Evolutionary conservation across 2,113 vertebrate species (phyloP), one percentile per base, ranked within the genome.

Genomic region (Lycaon pictus): DNA sequence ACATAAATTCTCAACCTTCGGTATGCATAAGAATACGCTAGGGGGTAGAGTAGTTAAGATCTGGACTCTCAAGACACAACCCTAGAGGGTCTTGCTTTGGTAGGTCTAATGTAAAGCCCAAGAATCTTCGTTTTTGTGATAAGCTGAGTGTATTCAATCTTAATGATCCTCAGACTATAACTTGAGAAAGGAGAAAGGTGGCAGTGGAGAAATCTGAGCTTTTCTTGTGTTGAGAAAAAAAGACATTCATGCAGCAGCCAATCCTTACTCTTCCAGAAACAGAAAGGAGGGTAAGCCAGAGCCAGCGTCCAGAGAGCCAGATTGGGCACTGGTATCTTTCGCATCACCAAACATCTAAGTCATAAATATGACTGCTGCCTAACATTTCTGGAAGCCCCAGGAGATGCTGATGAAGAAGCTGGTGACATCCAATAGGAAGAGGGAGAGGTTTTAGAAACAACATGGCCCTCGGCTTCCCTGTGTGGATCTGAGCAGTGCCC

Each of bases 91-190:
- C 74, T 27, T 58, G 71, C 72, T 90, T 88, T 7, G 7, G 1
- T 37, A 35, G 4, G 43, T 79, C 27, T 63, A 13, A 76, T 25
- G 55, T 11, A 53, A 35, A 13, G 13, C 10, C 51, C 23, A 76
- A 43, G 9, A 72, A 63, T 96, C 20, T 63, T 71, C 16, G 62
- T 12, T 96, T 69, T 69, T 63, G 19, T 35, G 82, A 76, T 7
- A 58, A 91, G 8, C 4, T 84, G 3, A 20, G 4, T 53, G 5
- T 16, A 17, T 80, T 58, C 37, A 53, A 35, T 32, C 74, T 91
- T 13, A 37, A 19, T 37, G 65, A 67, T 58, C 51, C 65, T 82
- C 19, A 58, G 43, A 72, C 1, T 43, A n/a, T 3, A 37, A 29
- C n/a, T 51, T 43, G 19, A 77, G 51, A 69, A 43, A 81, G 4